A percentile compares a stretch with the other conserved stretches of the same genome.
phyloP scores from a whole-genome alignment of 2,888 invertebrate genomes.

The Trypoxylon attenuatum region DNA sequence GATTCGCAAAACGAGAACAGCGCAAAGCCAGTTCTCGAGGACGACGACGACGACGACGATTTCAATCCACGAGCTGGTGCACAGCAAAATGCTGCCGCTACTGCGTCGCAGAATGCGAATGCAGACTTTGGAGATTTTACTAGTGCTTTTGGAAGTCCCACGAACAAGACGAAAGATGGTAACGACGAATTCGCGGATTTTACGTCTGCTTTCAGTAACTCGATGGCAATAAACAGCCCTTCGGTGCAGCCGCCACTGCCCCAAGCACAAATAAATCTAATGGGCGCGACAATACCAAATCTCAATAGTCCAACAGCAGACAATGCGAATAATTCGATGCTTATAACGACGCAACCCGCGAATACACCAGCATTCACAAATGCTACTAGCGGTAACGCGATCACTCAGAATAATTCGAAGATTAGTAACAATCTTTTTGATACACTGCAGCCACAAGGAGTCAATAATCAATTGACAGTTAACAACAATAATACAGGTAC shows the following conservation, averaged over 20 bases:
- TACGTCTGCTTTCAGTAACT: slow-evolving; percentile 80
- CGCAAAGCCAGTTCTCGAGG: slow-evolving; percentile 49
- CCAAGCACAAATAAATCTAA: slow-evolving; percentile 58
- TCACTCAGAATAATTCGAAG: slow-evolving; percentile 46
- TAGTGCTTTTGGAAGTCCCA: slow-evolving; percentile 79
- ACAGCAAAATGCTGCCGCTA: slow-evolving; percentile 73
- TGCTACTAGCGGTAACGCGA: slow-evolving; percentile 25
- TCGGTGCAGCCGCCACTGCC: slow-evolving; percentile 40
- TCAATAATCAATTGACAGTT: slow-evolving; percentile 51
- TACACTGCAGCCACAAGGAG: slow-evolving; percentile 54
- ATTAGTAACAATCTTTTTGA: slow-evolving; percentile 64
- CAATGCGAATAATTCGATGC: slow-evolving; percentile 52
- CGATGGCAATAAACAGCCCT: slow-evolving; percentile 58
- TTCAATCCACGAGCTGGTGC: slow-evolving; percentile 78
- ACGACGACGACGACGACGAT: slow-evolving; percentile 76
- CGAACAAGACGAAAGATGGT: slow-evolving; percentile 58
- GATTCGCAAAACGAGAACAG: slow-evolving; percentile 66
- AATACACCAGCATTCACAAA: slow-evolving; percentile 35
- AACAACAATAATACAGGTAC: slow-evolving; percentile 65
- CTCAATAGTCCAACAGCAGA: slow-evolving; percentile 58
- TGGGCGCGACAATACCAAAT: slow-evolving; percentile 58
- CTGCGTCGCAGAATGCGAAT: slow-evolving; percentile 59
- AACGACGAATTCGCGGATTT: slow-evolving; percentile 89
- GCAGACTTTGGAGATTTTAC: slow-evolving; percentile 87
- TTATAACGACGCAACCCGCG: slow-evolving; percentile 44